These are phyloP conservation scores for Mesopsocus fuscifrons DNA, from an alignment of 2,888 invertebrate genomes.

Conservation along the genomic window DNA sequence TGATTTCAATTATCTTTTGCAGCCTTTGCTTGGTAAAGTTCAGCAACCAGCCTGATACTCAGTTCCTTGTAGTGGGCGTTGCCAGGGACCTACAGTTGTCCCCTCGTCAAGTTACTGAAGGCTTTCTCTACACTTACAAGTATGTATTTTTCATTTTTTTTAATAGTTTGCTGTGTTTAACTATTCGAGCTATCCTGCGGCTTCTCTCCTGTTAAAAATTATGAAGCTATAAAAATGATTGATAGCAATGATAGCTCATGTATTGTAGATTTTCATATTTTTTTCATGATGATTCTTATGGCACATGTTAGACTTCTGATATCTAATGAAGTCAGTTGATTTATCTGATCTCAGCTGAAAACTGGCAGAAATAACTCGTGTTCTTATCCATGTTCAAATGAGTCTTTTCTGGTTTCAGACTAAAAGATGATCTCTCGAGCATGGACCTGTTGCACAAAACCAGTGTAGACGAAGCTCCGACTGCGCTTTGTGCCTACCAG, in stretches of 20 bases:
- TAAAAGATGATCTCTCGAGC: conserved; percentile 57
- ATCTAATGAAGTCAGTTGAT: neutral
- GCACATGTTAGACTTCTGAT: conserved; percentile 9
- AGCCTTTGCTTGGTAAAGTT: conserved; percentile 67
- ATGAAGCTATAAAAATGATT: conserved; percentile 9
- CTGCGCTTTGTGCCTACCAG: conserved; percentile 76
- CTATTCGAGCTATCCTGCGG: neutral
- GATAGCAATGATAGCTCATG: conserved; percentile 4
- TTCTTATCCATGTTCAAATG: no score
- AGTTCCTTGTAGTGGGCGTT: conserved; percentile 66
- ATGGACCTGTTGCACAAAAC: conserved; percentile 90
- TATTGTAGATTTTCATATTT: no score
- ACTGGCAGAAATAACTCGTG: conserved; percentile 19
- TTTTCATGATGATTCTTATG: conserved; percentile 5
- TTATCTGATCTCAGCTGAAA: conserved; percentile 15
- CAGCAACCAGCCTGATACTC: conserved; percentile 38
- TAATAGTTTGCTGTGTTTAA: neutral
- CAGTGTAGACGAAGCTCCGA: conserved; percentile 76
- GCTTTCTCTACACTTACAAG: conserved; percentile 76
- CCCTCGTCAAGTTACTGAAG: conserved; percentile 63
- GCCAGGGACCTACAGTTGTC: conserved; percentile 79
- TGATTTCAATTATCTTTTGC: no score
- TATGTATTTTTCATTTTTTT: conserved; percentile 20
- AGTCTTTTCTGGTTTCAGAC: conserved; percentile 22
- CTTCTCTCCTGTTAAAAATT: conserved; percentile 19